Conservation (phyloP, 1,140 invertebrate species). For the Phymorhynchus buccinoides region DNA sequence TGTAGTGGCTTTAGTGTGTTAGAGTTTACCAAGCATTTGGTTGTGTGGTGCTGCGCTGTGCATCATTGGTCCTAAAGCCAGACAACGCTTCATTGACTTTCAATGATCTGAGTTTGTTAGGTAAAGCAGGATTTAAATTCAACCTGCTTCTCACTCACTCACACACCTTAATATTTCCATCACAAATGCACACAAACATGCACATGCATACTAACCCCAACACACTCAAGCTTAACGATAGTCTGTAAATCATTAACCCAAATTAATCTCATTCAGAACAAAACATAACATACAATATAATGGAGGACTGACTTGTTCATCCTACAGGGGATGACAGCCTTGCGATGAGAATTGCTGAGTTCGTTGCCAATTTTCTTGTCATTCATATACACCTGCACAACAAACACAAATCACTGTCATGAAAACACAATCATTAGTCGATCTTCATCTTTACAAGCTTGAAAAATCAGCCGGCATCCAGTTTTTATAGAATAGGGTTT, state of each 20-base stretch:
- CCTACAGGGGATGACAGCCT: slow-evolving; percentile 71
- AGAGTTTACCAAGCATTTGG: too few species aligned
- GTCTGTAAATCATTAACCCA: background rate
- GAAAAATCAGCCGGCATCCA: background rate
- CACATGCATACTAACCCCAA: background rate
- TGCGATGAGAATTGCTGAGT: slow-evolving; percentile 66
- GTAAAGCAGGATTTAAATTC: too few species aligned
- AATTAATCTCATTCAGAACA: background rate
- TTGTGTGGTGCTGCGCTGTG: too few species aligned
- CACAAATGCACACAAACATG: background rate
- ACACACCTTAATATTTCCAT: background rate
- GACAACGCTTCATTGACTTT: too few species aligned
- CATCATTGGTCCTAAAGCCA: too few species aligned
- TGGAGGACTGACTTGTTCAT: slow-evolving; percentile 63
- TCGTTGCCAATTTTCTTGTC: slow-evolving; percentile 71
- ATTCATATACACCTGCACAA: slow-evolving; percentile 68
- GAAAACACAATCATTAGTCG: background rate
- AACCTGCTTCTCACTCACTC: too few species aligned
- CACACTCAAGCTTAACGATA: background rate
- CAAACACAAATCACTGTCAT: background rate
- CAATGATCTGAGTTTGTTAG: too few species aligned
- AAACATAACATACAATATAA: background rate
- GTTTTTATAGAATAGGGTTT: too few species aligned
- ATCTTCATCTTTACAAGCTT: background rate
- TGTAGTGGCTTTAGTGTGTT: too few species aligned